Base-by-base conservation (phyloP, 2,113 vertebrate species). In the Vidua chalybeata region DNA sequence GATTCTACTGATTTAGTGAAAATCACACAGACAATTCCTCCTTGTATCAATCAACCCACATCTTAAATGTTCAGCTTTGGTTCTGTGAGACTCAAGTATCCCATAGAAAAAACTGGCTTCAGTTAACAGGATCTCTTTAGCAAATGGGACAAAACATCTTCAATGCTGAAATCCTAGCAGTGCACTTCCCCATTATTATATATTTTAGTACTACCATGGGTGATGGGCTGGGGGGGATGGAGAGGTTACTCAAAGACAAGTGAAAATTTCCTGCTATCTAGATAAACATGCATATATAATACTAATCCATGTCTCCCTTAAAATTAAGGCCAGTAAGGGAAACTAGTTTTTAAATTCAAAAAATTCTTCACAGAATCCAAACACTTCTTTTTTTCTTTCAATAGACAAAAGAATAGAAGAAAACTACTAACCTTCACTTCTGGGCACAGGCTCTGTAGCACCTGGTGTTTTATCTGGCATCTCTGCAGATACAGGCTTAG, bases 401-500 rank as follows among this genome's bases (percentile, higher is more conserved):
- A 16, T 15, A 59, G 19, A 37, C 31, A 41, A 54, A 79, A 82
- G 75, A 69, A 64, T 1, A 6, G 23, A 75, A 92, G 37, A 52
- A 81, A 54, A 76, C 75, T 76, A 94, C 94, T 81, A 39, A 90
- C 77, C 93, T 94, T 96, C 84, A 55, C 41, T 97, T 63, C 79
- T 87, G 82, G 73, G 69, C 37, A 85, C 17, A 52, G 92, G 58
- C 89, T 96, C 96, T 77, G 84, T 48, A 75, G 72, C 73, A 82
- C 97, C 96, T 11, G 81, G 89, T 80, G 93, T 94, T 97, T 97
- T 97, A 90, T 97, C 96, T 66, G 97, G 97, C 92, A 94, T 97
- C 45, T 95, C 79, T 90, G 76, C 82, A 73, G 78, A 87, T 71
- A 80, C 45, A 35, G 85, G 56, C 52, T 67, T 61, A 73, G 68